phyloP scores from a whole-genome alignment of 2,113 vertebrate species.

The Phrynosoma platyrhinos region DNA sequence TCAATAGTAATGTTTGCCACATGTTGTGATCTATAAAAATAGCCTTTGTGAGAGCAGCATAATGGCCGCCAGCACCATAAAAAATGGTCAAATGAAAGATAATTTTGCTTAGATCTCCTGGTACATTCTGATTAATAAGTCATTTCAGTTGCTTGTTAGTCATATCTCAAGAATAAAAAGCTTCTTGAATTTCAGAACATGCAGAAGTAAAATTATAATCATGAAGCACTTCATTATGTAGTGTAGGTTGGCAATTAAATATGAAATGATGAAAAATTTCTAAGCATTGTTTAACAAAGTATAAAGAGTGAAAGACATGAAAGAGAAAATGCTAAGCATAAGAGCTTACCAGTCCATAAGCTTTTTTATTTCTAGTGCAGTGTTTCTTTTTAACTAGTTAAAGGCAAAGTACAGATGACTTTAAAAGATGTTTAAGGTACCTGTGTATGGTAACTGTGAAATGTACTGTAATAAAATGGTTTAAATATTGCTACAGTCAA shows the following conservation, averaged over 20 bases:
- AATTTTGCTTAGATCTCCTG: neutral
- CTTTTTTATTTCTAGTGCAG: neutral
- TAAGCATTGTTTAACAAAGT: conserved; percentile 12
- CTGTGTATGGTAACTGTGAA: neutral
- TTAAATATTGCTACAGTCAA: neutral
- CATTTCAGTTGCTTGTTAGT: conserved; percentile 3
- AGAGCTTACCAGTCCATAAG: neutral
- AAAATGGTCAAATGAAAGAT: neutral
- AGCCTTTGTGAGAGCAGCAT: neutral
- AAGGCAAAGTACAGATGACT: neutral
- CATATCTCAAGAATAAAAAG: neutral
- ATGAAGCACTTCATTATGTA: conserved; percentile 1
- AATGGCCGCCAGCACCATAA: neutral
- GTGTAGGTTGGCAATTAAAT: conserved; percentile 5
- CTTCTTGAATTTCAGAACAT: conserved; percentile 6
- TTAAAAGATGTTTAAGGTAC: neutral
- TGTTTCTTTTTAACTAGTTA: neutral
- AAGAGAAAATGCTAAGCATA: neutral
- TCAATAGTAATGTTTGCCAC: neutral
- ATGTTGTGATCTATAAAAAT: neutral
- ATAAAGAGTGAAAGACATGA: neutral
- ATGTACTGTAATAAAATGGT: too few relatives aligned
- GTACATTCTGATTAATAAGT: neutral
- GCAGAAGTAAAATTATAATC: conserved; percentile 19
- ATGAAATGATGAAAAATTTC: neutral